phyloP scores from a whole-genome alignment of 2,888 invertebrate genomes.

The Lepas anatifera region DNA sequence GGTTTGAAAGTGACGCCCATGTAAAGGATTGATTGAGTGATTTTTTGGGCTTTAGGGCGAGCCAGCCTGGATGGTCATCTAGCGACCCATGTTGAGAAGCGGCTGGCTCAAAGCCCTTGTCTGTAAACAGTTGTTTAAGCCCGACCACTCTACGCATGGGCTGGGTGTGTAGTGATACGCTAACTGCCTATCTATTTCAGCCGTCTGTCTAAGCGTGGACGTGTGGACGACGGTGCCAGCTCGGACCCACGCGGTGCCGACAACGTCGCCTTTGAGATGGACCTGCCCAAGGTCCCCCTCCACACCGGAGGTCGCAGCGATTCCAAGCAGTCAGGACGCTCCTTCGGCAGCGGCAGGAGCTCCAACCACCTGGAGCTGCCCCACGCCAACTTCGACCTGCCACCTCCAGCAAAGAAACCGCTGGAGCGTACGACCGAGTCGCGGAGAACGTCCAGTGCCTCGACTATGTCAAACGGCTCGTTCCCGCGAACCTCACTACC shows the following conservation, averaged over 20 bases:
- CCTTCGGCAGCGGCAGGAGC: slow-evolving; percentile 18
- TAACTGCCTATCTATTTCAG: slow-evolving; percentile 39
- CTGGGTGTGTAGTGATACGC: not conserved
- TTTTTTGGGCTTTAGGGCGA: too few species aligned
- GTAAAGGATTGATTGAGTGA: too few species aligned
- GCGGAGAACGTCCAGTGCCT: not conserved
- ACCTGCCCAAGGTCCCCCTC: slow-evolving; percentile 28
- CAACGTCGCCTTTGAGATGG: slow-evolving; percentile 55
- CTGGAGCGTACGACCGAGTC: not conserved
- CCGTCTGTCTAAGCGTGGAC: slow-evolving; percentile 32
- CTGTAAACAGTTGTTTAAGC: too few species aligned
- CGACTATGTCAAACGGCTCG: not conserved
- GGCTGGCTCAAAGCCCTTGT: too few species aligned
- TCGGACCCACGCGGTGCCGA: slow-evolving; percentile 33
- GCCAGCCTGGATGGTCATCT: too few species aligned
- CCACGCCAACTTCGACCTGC: not conserved
- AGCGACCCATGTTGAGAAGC: too few species aligned
- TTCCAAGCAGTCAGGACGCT: slow-evolving; percentile 26
- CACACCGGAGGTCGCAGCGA: slow-evolving; percentile 22
- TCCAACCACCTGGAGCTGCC: slow-evolving; percentile 17
- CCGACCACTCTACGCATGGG: too few species aligned
- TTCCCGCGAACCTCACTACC: not conserved
- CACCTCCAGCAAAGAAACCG: not conserved
- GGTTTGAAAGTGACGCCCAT: too few species aligned
- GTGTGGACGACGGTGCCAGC: slow-evolving; percentile 27